Percentiles rank a stretch among this genome's conserved stretches.
phyloP scores from a whole-genome alignment of 2,888 invertebrate genomes.

The Aphidius colemani region DNA sequence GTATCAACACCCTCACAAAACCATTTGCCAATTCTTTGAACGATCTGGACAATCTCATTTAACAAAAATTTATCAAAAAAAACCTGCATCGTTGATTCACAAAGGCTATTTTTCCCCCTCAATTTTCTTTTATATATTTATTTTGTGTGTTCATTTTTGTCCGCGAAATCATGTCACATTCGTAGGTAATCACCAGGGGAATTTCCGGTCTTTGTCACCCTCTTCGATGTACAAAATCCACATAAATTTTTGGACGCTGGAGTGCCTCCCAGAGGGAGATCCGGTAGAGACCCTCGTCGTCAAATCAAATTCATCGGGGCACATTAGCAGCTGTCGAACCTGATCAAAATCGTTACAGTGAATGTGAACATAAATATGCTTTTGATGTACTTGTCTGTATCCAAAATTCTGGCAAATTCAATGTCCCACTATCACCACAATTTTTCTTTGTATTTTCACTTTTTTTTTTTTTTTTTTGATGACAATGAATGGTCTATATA shows the following conservation, averaged over 20 bases:
- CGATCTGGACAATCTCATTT: too few relatives aligned
- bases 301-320: slow-evolving; percentile 47
- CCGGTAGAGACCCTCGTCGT: slow-evolving; percentile 31
- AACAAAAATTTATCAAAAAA: too few relatives aligned
- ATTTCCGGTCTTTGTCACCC: slow-evolving; percentile 32
- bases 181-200: slow-evolving; percentile 45
- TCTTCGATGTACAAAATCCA: slow-evolving; percentile 11
- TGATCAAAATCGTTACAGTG: slow-evolving; percentile 40
- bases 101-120: slow-evolving; percentile 13
- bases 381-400: too few relatives aligned
- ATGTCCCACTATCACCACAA: background rate
- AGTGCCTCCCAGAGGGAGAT: slow-evolving; percentile 18
- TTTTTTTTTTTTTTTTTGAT: slow-evolving; percentile 1
- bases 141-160: slow-evolving; percentile 15
- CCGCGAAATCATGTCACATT: slow-evolving; percentile 46
- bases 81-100: slow-evolving; percentile 7
- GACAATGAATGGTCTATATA: slow-evolving; percentile 2
- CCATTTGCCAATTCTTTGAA: slow-evolving; percentile 2
- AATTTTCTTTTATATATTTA: slow-evolving; percentile 2
- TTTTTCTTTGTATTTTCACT: slow-evolving; percentile 1
- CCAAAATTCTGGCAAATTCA: too few relatives aligned
- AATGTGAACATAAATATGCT: background rate
- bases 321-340: slow-evolving; percentile 52
- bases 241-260: background rate
- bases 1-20: slow-evolving; percentile 7